A percentile compares a stretch with the other conserved stretches of the same genome.
These are phyloP conservation scores for Acanthaster planci DNA, from an alignment of 35 echinoderm and acorn worm species.

Conservation along the genomic window DNA sequence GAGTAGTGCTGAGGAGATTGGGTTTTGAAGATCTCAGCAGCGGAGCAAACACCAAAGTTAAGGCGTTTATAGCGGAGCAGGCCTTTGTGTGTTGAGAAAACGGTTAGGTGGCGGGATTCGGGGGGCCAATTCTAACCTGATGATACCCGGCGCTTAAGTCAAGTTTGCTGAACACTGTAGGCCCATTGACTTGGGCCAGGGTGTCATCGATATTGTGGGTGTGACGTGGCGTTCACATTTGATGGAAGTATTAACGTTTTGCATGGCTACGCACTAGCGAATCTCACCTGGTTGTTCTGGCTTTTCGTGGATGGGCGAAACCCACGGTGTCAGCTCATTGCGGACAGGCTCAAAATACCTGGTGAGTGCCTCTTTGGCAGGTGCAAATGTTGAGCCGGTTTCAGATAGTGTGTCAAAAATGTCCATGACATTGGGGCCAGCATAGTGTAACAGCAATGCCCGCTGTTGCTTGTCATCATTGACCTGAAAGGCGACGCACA, in stretches of 20 bases:
- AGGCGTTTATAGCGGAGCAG: conserved; percentile 58
- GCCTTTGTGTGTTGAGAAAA: too few species aligned
- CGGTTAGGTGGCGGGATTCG: conserved; percentile 24
- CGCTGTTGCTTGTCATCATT: conserved; percentile 30
- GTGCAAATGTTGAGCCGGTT: conserved; percentile 33
- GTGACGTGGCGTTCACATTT: too few species aligned
- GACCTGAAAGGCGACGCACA: conserved; percentile 48
- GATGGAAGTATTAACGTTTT: too few species aligned
- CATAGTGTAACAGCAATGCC: conserved; percentile 59
- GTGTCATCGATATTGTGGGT: conserved; percentile 72
- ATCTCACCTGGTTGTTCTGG: too few species aligned
- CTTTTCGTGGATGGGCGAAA: too few species aligned
- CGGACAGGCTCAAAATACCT: conserved; percentile 58
- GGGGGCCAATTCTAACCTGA: too few species aligned
- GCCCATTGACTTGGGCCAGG: conserved; percentile 32
- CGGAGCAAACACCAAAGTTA: conserved; percentile 34
- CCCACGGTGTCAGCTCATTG: too few species aligned
- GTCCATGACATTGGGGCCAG: conserved; percentile 42
- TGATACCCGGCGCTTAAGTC: conserved; percentile 66
- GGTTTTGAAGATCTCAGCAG: conserved; percentile 60
- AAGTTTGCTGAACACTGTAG: conserved; percentile 45
- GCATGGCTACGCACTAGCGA: too few species aligned
- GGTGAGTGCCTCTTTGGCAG: conserved; percentile 33
- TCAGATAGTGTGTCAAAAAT: conserved; percentile 65
- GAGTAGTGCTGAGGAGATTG: background rate